Percentiles rank a stretch among this genome's conserved stretches.
phyloP scores from a whole-genome alignment of 2,888 invertebrate genomes.

The Linnaemya vulpina region DNA sequence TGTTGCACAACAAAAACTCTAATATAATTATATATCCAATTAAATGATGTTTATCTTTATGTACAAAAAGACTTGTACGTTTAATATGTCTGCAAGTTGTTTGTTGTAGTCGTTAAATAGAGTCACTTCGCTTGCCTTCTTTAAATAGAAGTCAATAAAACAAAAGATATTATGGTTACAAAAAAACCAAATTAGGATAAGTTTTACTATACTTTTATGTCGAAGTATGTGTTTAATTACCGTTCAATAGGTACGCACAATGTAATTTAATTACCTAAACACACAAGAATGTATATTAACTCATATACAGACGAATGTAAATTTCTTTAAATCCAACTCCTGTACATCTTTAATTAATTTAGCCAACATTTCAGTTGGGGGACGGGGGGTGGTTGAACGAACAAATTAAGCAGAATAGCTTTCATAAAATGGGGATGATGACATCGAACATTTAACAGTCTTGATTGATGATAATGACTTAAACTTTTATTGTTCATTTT shows the following conservation, averaged over 20 bases:
- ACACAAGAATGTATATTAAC: background rate
- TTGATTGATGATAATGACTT: constrained; percentile 57
- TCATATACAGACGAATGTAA: background rate
- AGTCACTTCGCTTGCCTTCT: background rate
- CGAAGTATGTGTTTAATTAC: constrained; percentile 57
- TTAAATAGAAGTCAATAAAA: background rate
- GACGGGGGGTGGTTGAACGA: background rate
- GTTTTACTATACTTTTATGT: constrained; percentile 5
- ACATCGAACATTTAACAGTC: constrained; percentile 1
- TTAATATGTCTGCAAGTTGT: background rate
- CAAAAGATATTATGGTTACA: constrained; percentile 8
- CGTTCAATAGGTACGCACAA: constrained; percentile 47
- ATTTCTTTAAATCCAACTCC: background rate
- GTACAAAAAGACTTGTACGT: background rate
- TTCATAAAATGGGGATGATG: background rate
- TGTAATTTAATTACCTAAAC: constrained; percentile 9
- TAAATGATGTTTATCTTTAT: background rate
- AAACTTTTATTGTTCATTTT: constrained; percentile 64
- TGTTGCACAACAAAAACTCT: too few relatives aligned
- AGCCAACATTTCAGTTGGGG: background rate
- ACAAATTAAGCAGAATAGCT: background rate
- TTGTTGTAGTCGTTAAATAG: background rate
- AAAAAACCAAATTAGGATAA: background rate
- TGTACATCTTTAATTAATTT: constrained; percentile 32
- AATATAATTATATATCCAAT: background rate